Evolutionary conservation across 2,888 invertebrate genomes (phyloP).

Genomic region (Sminthurinus aureus): DNA sequence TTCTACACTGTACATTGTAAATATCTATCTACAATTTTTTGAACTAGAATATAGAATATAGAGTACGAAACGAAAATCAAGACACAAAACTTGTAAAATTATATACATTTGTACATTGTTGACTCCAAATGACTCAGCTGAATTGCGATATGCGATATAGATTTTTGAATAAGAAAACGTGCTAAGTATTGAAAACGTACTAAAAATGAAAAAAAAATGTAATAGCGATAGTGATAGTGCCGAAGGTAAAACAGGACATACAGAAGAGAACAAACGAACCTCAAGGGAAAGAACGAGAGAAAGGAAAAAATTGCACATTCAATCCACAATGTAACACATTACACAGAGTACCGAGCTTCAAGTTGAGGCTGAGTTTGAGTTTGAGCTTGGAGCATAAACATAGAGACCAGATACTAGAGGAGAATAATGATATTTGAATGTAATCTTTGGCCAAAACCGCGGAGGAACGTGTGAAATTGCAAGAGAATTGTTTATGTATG

Average conservation of each 20-base stretch:
- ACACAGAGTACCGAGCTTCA: neutral
- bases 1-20: no score
- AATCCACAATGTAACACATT: no score
- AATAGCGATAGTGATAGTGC: no score
- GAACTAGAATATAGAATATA: neutral
- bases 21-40: neutral
- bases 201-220: no score
- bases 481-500: conserved; percentile 27
- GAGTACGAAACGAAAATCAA: neutral
- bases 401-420: no score
- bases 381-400: neutral
- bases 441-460: conserved; percentile 42
- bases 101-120: no score
- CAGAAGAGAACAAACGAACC: neutral
- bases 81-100: neutral
- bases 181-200: no score
- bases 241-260: no score
- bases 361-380: neutral
- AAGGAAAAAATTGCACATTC: neutral
- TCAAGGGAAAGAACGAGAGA: neutral
- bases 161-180: no score
- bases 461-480: conserved; percentile 40
- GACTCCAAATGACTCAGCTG: no score
- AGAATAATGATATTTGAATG: conserved; percentile 18
- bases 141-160: no score